phyloP scores from a whole-genome alignment of 92 coral and sea anemone species.

The Palythoa heliodiscus region DNA sequence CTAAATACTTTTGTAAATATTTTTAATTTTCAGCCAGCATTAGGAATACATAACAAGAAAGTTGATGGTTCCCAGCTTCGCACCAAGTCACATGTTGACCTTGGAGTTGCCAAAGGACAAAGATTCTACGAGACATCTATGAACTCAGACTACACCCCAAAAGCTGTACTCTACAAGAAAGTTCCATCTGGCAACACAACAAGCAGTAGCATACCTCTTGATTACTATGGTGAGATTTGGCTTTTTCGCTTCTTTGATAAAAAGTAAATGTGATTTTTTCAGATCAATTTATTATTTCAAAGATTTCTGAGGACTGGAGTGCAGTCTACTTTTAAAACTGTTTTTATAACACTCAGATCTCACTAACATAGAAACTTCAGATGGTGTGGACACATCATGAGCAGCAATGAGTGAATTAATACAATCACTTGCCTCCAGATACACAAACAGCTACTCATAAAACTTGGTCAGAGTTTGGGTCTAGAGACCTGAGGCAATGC shows the following conservation, averaged over 20 bases:
- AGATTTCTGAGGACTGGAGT: no score
- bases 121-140: conserved; percentile 85
- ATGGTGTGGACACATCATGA: no score
- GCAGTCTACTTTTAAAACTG: no score
- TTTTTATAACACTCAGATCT: no score
- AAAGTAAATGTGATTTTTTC: not conserved
- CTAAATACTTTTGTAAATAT: not conserved
- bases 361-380: no score
- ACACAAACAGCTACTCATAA: no score
- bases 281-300: no score
- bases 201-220: conserved; percentile 81
- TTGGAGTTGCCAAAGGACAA: conserved; percentile 74
- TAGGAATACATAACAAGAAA: conserved; percentile 63
- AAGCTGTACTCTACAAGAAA: conserved; percentile 57
- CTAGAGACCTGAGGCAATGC: no score
- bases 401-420: no score
- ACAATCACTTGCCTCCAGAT: no score
- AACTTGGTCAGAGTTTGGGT: no score
- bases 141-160: conserved; percentile 78
- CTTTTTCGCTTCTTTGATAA: not conserved
- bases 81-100: conserved; percentile 87
- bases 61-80: conserved; percentile 95
- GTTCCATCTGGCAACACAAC: conserved; percentile 68
- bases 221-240: conserved; percentile 83
- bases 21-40: conserved; percentile 66